phyloP scores from a whole-genome alignment of 2,888 invertebrate species.

The Drosophila pegasa region DNA sequence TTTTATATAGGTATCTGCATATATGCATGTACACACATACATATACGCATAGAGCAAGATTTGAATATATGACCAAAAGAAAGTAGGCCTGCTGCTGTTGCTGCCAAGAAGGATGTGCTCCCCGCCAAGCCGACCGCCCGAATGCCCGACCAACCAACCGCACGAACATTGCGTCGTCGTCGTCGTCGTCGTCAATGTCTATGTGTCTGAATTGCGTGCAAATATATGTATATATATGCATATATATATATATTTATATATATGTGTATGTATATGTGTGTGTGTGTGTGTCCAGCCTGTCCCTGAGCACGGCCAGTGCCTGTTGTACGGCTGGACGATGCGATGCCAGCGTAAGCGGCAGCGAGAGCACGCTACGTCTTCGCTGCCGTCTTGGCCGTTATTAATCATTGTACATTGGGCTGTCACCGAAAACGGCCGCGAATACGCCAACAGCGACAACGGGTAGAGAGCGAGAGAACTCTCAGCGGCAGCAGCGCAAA shows the following conservation, averaged over 20 bases:
- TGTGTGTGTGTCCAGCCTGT: conserved; percentile 52
- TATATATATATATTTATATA: conserved; percentile 20
- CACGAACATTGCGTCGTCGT: conserved; percentile 68
- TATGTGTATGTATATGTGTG: conserved; percentile 24
- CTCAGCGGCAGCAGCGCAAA: conserved; percentile 36
- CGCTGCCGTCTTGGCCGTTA: conserved; percentile 80
- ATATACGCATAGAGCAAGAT: conserved; percentile 49
- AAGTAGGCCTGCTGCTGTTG: conserved; percentile 69
- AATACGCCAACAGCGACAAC: conserved; percentile 65
- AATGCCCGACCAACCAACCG: conserved; percentile 54
- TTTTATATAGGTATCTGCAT: conserved; percentile 24
- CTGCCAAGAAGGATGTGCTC: conserved; percentile 74
- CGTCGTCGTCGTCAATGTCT: conserved; percentile 45
- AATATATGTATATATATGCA: background rate
- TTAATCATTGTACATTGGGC: conserved; percentile 85
- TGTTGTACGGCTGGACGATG: conserved; percentile 56
- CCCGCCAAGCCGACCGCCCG: conserved; percentile 44
- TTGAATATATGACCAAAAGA: conserved; percentile 65
- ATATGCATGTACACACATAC: conserved; percentile 14
- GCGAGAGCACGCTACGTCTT: conserved; percentile 70
- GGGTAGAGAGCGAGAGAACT: conserved; percentile 49
- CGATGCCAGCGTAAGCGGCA: conserved; percentile 52
- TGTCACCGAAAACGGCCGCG: conserved; percentile 84
- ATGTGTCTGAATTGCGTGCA: conserved; percentile 48
- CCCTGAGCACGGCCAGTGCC: conserved; percentile 53